A percentile compares a stretch with the other conserved stretches of the same genome.
Conservation (phyloP, 1,140 invertebrate genomes). For the Drosophila nigrodunni region DNA sequence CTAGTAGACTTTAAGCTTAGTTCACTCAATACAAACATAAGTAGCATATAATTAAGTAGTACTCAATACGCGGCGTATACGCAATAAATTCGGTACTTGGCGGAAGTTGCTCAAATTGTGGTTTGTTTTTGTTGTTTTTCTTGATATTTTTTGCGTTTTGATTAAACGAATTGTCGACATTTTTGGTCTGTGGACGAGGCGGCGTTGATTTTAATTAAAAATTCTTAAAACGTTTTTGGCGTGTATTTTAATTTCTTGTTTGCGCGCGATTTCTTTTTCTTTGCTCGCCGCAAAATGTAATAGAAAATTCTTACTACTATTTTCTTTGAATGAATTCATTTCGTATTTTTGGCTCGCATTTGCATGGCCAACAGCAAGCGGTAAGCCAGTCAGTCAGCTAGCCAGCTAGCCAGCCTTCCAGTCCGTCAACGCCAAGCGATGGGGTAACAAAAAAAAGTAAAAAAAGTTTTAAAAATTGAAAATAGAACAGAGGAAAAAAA, state of each 20-base stretch:
- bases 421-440: slow-evolving; percentile 23
- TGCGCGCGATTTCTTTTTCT: slow-evolving; percentile 47
- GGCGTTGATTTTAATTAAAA: slow-evolving; percentile 72
- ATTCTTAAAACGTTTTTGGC: slow-evolving; percentile 69
- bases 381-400: slow-evolving; percentile 28
- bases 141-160: slow-evolving; percentile 5
- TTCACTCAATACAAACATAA: slow-evolving; percentile 23
- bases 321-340: slow-evolving; percentile 79
- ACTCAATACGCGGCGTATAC: slow-evolving; percentile 42
- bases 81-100: slow-evolving; percentile 21
- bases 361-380: slow-evolving; percentile 60
- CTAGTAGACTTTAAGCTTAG: slow-evolving; percentile 6
- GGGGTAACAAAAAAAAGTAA: slow-evolving; percentile 22
- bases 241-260: slow-evolving; percentile 76
- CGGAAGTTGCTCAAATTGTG: slow-evolving; percentile 29
- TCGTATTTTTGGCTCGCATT: slow-evolving; percentile 71
- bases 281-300: slow-evolving; percentile 65
- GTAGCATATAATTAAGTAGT: slow-evolving; percentile 31
- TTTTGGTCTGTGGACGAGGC: slow-evolving; percentile 31
- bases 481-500: slow-evolving; percentile 42
- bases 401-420: slow-evolving; percentile 44
- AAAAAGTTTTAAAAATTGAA: slow-evolving; percentile 13
- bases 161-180: slow-evolving; percentile 65
- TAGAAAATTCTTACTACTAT: slow-evolving; percentile 73
- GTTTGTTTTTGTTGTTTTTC: slow-evolving; percentile 18